phyloP scores from a whole-genome alignment of 2,888 invertebrate genomes.

The Rhamnusium bicolor region DNA sequence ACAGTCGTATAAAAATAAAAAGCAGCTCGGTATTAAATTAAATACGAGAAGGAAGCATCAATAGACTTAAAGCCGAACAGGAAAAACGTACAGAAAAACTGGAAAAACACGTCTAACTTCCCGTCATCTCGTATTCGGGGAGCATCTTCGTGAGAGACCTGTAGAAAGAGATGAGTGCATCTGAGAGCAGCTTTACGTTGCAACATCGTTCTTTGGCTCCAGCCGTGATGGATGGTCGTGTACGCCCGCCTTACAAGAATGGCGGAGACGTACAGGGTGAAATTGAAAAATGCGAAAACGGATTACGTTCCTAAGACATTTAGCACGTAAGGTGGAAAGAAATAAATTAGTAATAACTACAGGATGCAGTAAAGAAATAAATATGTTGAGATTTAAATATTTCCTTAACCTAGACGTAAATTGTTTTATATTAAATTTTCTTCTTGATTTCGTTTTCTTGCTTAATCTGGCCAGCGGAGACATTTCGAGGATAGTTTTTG shows the following conservation, averaged over 20 bases:
- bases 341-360: too few species aligned
- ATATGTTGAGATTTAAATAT: too few species aligned
- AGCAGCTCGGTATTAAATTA: background rate
- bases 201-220: conserved; percentile 3
- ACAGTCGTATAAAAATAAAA: background rate
- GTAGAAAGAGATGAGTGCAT: background rate
- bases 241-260: background rate
- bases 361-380: too few species aligned
- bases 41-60: conserved; percentile 2
- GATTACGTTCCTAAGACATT: too few species aligned
- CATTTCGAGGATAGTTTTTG: too few species aligned
- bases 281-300: background rate
- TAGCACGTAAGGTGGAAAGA: too few species aligned
- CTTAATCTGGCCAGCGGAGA: too few species aligned
- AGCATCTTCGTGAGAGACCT: background rate
- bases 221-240: conserved; percentile 2
- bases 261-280: background rate
- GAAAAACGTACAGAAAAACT: background rate
- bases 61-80: background rate
- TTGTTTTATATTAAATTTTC: too few species aligned
- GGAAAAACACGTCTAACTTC: background rate
- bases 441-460: too few species aligned
- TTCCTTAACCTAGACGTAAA: too few species aligned
- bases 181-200: background rate
- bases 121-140: background rate